Conservation (phyloP, 1,140 invertebrate species). For the Hirudo medicinalis region DNA sequence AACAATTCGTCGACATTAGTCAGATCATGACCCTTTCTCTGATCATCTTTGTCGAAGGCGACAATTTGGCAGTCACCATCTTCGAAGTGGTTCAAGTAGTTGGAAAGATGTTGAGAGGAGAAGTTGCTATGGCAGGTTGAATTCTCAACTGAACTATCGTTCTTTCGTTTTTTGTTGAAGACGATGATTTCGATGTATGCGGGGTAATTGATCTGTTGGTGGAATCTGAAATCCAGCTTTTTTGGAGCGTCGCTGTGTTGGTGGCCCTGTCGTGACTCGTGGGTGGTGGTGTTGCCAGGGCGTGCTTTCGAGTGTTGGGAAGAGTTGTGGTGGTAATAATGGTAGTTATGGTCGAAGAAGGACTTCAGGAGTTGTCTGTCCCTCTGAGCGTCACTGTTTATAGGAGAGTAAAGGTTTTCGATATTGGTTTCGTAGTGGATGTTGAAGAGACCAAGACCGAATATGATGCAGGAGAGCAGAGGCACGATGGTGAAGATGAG, state of each 20-base stretch:
- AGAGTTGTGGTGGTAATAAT: no score
- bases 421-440: conserved; percentile 18
- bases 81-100: neutral
- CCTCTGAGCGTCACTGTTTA: conserved; percentile 16
- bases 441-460: conserved; percentile 17
- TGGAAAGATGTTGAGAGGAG: neutral
- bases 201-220: conserved; percentile 4
- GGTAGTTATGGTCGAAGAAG: neutral
- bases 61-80: neutral
- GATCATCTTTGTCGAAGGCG: neutral
- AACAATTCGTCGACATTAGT: neutral
- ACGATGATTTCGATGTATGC: neutral
- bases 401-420: conserved; percentile 13
- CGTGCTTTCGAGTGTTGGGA: no score
- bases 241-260: neutral
- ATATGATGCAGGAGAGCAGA: conserved; percentile 11
- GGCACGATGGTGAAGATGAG: conserved; percentile 16
- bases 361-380: neutral
- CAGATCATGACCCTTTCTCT: neutral
- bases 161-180: conserved; percentile 1
- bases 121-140: neutral
- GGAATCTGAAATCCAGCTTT: conserved; percentile 7
- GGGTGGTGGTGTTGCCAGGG: no score
- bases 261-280: no score
- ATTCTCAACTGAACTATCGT: neutral